These are phyloP conservation scores for Ifrita kowaldi DNA, from an alignment of 2,113 vertebrate genomes.

Conservation along the genomic window DNA sequence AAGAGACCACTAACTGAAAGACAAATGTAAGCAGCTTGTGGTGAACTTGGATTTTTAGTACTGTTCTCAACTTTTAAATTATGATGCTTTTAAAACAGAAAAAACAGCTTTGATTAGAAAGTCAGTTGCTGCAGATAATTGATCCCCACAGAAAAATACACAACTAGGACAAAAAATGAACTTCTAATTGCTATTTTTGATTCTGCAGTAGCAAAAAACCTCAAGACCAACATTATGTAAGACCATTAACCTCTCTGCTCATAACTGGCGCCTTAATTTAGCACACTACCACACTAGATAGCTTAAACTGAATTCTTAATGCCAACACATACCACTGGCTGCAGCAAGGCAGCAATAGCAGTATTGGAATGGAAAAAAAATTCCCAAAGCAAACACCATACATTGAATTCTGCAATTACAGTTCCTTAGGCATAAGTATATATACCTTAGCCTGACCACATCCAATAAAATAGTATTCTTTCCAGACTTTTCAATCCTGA, in stretches of 20 bases:
- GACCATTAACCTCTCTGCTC: conserved; percentile 28
- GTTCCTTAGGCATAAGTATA: background rate
- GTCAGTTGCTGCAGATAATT: background rate
- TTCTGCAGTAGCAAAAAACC: background rate
- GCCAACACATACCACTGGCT: background rate
- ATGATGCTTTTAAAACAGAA: conserved; percentile 9
- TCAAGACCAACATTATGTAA: conserved; percentile 5
- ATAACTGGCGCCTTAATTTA: conserved; percentile 30
- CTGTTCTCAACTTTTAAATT: background rate
- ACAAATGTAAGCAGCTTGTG: background rate
- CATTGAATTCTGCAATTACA: background rate
- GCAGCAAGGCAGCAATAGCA: background rate
- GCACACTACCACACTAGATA: background rate
- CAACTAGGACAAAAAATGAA: conserved; percentile 8
- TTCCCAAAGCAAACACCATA: background rate
- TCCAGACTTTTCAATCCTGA: background rate
- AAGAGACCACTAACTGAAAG: background rate
- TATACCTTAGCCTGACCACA: background rate
- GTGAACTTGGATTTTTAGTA: background rate
- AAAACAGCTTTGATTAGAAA: background rate
- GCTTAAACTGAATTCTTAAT: conserved; percentile 19
- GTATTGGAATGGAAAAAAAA: background rate
- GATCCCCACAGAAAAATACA: background rate
- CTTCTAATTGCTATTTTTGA: conserved; percentile 36
- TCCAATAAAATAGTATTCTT: background rate